Conservation (phyloP, 2,888 invertebrate genomes). For the Lasioglossum lativentre region DNA sequence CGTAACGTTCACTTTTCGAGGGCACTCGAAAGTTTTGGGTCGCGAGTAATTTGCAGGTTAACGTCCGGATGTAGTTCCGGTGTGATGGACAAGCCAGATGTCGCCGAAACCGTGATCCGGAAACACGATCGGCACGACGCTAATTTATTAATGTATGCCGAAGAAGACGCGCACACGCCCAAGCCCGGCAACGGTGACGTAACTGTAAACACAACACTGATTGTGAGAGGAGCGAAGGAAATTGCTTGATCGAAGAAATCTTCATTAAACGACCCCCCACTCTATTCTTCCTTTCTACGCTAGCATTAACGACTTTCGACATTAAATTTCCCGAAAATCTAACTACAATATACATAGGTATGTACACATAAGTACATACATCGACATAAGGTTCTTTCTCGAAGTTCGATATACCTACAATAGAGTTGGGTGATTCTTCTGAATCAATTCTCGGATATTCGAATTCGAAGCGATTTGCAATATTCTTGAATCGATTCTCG, state of each 20-base stretch:
- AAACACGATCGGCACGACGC: constrained; percentile 41
- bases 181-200: constrained; percentile 73
- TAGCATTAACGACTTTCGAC: neutral
- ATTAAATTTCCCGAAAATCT: neutral
- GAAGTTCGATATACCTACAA: neutral
- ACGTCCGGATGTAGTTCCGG: neutral
- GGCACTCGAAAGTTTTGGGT: neutral
- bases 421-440: too few species aligned
- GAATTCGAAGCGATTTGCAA: too few species aligned
- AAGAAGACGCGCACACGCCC: constrained; percentile 64
- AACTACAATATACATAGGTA: too few species aligned
- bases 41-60: neutral
- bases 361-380: too few species aligned
- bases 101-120: constrained; percentile 47
- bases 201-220: constrained; percentile 78
- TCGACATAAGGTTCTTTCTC: too few species aligned
- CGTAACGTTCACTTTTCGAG: neutral
- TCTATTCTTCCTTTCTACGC: neutral
- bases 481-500: too few species aligned
- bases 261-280: constrained; percentile 10
- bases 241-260: constrained; percentile 42
- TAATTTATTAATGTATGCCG: constrained; percentile 77
- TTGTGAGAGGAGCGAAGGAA: constrained; percentile 13
- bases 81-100: constrained; percentile 18
- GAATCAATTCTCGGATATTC: too few species aligned